phyloP scores from a whole-genome alignment of 2,888 invertebrate species.

The Mylabris sibirica region DNA sequence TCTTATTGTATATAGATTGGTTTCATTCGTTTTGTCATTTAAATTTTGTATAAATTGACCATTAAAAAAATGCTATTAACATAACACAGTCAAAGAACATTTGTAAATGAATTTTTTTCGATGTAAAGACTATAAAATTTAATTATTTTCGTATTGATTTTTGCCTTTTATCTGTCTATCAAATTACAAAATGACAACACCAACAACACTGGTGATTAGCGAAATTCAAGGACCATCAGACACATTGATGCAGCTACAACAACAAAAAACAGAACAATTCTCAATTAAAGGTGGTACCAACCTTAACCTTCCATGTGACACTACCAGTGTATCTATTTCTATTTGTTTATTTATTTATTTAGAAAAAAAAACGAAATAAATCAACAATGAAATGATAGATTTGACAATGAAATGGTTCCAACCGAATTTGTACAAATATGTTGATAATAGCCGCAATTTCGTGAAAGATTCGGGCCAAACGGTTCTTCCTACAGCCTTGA shows the following conservation, averaged over 20 bases:
- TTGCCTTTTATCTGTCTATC: not conserved
- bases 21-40: not conserved
- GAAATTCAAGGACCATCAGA: not conserved
- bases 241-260: not conserved
- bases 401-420: not conserved
- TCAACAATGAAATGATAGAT: not conserved
- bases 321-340: not conserved
- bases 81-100: not conserved
- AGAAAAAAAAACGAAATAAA: not conserved
- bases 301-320: not conserved
- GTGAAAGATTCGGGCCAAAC: constrained; percentile 1
- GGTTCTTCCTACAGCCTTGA: constrained; percentile 1
- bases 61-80: not conserved
- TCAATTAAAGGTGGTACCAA: not conserved
- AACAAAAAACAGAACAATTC: too few relatives aligned
- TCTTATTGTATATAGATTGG: too few relatives aligned
- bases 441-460: not conserved
- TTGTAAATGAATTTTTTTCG: not conserved
- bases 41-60: not conserved
- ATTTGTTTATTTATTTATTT: not conserved
- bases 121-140: not conserved
- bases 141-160: not conserved
- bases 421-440: not conserved
- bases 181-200: not conserved
- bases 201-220: not conserved